These are phyloP conservation scores for Tretioscincus oriximinensis DNA, from an alignment of 2,113 vertebrate genomes.

Conservation along the genomic window DNA sequence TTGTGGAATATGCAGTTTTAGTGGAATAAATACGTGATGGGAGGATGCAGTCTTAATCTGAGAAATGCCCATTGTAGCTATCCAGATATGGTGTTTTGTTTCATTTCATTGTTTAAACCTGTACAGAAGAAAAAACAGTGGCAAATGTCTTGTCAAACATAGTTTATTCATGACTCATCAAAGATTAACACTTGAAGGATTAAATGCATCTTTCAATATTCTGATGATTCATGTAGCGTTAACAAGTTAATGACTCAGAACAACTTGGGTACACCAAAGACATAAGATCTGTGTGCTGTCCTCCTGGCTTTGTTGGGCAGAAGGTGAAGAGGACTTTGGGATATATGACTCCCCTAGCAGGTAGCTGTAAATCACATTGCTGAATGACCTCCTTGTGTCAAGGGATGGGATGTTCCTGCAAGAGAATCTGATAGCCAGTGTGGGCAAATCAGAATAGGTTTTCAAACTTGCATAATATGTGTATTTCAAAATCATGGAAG, in stretches of 20 bases:
- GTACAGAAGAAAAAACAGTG: conserved; percentile 1
- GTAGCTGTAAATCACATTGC: conserved; percentile 70
- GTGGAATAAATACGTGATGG: too few relatives aligned
- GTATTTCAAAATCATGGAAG: background rate
- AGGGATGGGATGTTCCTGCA: background rate
- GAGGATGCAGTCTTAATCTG: too few relatives aligned
- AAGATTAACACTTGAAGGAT: conserved; percentile 31
- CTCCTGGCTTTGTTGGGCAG: background rate
- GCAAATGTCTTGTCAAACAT: background rate
- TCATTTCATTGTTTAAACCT: background rate
- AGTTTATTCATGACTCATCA: background rate
- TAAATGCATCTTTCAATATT: conserved; percentile 21
- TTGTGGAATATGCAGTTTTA: too few relatives aligned
- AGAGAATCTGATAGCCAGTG: conserved; percentile 20
- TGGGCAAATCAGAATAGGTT: background rate
- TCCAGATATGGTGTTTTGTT: background rate
- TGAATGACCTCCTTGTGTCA: background rate
- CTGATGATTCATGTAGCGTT: conserved; percentile 1
- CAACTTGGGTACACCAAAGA: fast-evolving
- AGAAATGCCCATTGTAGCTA: background rate
- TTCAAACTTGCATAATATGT: background rate
- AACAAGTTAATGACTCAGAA: background rate
- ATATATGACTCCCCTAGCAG: conserved; percentile 51
- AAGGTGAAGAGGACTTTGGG: background rate
- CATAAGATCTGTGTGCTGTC: background rate